Conservation (phyloP, 2,888 invertebrate genomes). For the Molorchus minor region DNA sequence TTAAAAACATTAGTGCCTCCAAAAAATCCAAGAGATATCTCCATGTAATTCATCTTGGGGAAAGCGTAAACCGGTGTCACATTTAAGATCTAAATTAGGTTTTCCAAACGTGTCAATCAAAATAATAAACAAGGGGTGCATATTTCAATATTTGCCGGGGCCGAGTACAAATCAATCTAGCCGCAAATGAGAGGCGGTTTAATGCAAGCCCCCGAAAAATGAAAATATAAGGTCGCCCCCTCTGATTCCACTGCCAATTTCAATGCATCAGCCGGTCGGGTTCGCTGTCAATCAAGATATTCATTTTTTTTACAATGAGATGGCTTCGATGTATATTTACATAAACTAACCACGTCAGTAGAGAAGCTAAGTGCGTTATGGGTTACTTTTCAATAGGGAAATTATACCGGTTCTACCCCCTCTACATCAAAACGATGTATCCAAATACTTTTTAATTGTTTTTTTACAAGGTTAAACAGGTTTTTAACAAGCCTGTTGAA, state of each 20-base stretch:
- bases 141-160: slow-evolving; percentile 61
- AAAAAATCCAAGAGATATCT: slow-evolving; percentile 2
- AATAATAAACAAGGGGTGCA: slow-evolving; percentile 62
- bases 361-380: no score
- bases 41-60: slow-evolving; percentile 36
- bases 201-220: slow-evolving; percentile 29
- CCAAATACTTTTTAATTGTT: no score
- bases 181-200: slow-evolving; percentile 57
- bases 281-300: slow-evolving; percentile 32
- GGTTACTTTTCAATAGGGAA: no score
- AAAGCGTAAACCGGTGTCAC: slow-evolving; percentile 38
- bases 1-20: no score
- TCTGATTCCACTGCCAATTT: slow-evolving; percentile 21
- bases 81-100: slow-evolving; percentile 51
- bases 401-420: no score
- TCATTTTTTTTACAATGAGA: slow-evolving; percentile 43
- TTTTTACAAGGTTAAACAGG: no score
- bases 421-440: no score
- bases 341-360: no score
- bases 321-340: background rate
- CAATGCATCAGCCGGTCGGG: slow-evolving; percentile 21
- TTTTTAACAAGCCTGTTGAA: no score
- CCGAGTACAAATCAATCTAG: slow-evolving; percentile 58
- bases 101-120: slow-evolving; percentile 60
- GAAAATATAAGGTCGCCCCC: slow-evolving; percentile 36